Percentiles rank a stretch among this genome's conserved stretches.
phyloP scores from a whole-genome alignment of 2,888 invertebrate genomes.

The Rhopalosiphum nymphaeae region DNA sequence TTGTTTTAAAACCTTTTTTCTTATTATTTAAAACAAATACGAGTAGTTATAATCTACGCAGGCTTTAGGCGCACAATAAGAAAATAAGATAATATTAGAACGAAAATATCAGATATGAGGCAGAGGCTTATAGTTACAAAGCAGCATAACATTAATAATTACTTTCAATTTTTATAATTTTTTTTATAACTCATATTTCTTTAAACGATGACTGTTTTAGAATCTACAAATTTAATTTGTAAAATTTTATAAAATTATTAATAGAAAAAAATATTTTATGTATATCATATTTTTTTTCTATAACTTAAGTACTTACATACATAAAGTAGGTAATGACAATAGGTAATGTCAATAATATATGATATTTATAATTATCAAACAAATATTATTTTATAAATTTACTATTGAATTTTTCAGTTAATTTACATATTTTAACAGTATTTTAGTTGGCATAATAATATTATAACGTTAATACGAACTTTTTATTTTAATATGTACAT shows the following conservation, averaged over 20 bases:
- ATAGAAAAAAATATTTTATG: neutral
- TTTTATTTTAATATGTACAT: neutral
- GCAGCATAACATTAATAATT: neutral
- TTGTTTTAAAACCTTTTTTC: neutral
- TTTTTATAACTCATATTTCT: neutral
- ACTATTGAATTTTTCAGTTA: neutral
- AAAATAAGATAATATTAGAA: neutral
- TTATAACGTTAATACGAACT: neutral
- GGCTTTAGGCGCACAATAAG: neutral
- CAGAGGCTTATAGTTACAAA: neutral
- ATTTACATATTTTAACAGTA: neutral
- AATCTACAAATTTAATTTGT: neutral
- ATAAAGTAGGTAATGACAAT: neutral
- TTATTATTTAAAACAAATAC: neutral
- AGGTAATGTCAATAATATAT: neutral
- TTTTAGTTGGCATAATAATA: neutral
- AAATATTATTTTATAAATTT: neutral
- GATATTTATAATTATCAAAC: neutral
- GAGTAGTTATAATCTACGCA: too few relatives aligned
- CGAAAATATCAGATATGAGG: neutral
- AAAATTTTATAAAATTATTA: neutral
- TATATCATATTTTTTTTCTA: neutral
- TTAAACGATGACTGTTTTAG: too few relatives aligned
- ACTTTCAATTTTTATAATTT: neutral
- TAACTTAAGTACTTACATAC: too few relatives aligned